These are phyloP conservation scores for Diabrotica balteata DNA, from an alignment of 2,888 invertebrate species.

Conservation along the genomic window DNA sequence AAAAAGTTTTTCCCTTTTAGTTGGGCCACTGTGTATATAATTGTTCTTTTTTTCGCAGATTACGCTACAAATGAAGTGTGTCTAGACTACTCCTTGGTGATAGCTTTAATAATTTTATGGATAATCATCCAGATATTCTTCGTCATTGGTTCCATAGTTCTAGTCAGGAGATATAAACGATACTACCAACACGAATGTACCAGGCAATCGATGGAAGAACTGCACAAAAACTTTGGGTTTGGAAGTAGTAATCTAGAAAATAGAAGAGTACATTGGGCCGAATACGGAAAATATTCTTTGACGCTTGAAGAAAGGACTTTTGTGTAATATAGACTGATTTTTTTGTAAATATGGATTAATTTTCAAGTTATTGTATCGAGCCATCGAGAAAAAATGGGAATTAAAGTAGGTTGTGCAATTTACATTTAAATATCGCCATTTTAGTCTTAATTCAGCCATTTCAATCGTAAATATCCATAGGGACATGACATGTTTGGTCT, in stretches of 20 bases:
- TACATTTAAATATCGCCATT: too few species aligned
- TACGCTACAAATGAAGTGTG: conserved; percentile 56
- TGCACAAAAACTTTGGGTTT: conserved; percentile 70
- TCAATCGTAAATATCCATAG: too few species aligned
- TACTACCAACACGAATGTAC: conserved; percentile 62
- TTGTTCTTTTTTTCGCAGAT: conserved; percentile 47
- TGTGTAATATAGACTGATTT: too few species aligned
- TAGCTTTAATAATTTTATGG: conserved; percentile 65
- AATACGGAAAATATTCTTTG: conserved; percentile 53
- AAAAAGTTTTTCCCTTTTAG: too few species aligned
- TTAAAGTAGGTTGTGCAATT: too few species aligned
- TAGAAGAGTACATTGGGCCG: conserved; percentile 75
- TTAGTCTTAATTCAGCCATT: too few species aligned
- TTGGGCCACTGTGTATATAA: too few species aligned
- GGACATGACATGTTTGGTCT: too few species aligned
- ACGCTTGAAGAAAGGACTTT: neutral
- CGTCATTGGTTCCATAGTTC: conserved; percentile 63
- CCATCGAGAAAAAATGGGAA: too few species aligned
- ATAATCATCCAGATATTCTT: conserved; percentile 66
- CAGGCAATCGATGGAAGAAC: conserved; percentile 58
- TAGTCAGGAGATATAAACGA: conserved; percentile 65
- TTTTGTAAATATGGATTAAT: too few species aligned
- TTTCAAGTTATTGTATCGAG: too few species aligned
- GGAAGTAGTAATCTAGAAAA: conserved; percentile 70
- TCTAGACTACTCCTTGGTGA: conserved; percentile 63